Percentiles rank a stretch among this genome's conserved stretches.
Conservation (phyloP, 2,888 invertebrate genomes). For the Pseudeuparius sepicola region DNA sequence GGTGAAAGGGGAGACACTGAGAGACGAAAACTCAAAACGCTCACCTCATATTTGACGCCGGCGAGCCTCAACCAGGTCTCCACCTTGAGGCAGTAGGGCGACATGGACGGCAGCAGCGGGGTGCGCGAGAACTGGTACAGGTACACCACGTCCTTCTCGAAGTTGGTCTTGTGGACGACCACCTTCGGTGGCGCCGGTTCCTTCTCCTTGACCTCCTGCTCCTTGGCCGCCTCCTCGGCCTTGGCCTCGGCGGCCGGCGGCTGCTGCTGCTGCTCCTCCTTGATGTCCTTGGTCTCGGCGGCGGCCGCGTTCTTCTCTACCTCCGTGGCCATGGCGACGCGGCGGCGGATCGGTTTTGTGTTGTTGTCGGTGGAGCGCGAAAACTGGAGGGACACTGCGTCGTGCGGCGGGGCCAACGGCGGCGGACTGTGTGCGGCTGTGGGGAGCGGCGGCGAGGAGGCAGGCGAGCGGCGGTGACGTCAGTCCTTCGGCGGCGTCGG, state of each 20-base stretch:
- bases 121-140: conserved; percentile 90
- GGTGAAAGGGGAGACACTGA: no score
- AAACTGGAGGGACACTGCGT: no score
- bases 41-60: conserved; percentile 90
- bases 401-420: no score
- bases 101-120: conserved; percentile 79
- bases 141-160: conserved; percentile 87
- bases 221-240: conserved; percentile 38
- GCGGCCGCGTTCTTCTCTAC: conserved; percentile 60
- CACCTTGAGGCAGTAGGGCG: conserved; percentile 89
- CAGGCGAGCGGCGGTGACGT: no score
- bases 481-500: no score
- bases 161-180: conserved; percentile 77
- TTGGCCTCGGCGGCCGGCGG: conserved; percentile 38
- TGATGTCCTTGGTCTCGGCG: conserved; percentile 39
- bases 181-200: conserved; percentile 64
- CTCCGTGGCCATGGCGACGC: conserved; percentile 76
- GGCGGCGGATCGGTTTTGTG: no score
- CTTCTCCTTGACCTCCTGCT: conserved; percentile 44
- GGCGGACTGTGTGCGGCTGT: no score
- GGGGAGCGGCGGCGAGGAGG: no score
- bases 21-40: no score
- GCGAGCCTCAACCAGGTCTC: conserved; percentile 91
- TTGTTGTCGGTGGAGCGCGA: no score
- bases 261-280: conserved; percentile 23